These are phyloP conservation scores for Sinocyclocheilus maitianheensis DNA, from an alignment of 2,113 vertebrate species.

Conservation along the genomic window DNA sequence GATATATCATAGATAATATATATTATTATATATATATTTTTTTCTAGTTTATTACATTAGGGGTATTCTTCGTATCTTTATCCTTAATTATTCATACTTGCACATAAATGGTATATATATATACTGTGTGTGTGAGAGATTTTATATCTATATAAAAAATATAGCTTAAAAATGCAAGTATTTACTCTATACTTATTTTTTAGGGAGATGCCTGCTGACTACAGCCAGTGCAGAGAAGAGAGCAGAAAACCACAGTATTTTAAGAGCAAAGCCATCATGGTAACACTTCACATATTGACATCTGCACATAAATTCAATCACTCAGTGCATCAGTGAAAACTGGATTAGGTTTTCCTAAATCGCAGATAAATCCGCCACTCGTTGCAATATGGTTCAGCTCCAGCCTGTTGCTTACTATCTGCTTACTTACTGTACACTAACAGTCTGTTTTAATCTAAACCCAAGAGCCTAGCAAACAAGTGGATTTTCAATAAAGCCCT, in stretches of 20 bases:
- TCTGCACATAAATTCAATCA: constrained; percentile 43
- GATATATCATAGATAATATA: no score
- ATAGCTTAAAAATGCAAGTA: no score
- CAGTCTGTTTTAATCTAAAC: constrained; percentile 79
- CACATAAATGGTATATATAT: no score
- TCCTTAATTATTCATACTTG: no score
- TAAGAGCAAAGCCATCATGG: background rate
- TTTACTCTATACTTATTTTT: no score
- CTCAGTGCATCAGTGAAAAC: constrained; percentile 52
- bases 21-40: no score
- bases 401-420: constrained; percentile 61
- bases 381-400: constrained; percentile 69
- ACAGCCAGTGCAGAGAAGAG: background rate
- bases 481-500: constrained; percentile 77
- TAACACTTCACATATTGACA: constrained; percentile 10
- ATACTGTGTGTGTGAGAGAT: no score
- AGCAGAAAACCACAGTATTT: background rate
- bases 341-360: constrained; percentile 55
- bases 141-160: no score
- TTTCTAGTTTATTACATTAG: no score
- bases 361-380: constrained; percentile 52
- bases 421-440: constrained; percentile 64
- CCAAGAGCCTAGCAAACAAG: constrained; percentile 77
- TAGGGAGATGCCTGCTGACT: background rate
- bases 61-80: no score